These are phyloP conservation scores for Listronotus oregonensis DNA, from an alignment of 1,140 invertebrate species.

Conservation along the genomic window DNA sequence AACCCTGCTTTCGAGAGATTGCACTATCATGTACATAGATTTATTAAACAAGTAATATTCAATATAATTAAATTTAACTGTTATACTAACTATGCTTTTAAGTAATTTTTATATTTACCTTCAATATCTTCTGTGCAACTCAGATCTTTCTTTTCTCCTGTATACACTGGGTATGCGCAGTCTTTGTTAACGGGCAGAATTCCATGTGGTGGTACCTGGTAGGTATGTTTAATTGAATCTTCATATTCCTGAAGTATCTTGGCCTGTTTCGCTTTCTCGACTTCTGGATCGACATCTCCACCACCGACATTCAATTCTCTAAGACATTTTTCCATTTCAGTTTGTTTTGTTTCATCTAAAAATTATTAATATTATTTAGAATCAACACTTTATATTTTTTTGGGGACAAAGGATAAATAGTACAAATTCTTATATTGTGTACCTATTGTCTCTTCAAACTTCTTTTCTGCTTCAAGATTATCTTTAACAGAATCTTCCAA, in stretches of 20 bases:
- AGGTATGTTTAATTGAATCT: slow-evolving; percentile 41
- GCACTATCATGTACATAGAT: too few relatives aligned
- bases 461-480: slow-evolving; percentile 43
- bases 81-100: too few relatives aligned
- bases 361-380: not conserved
- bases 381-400: too few relatives aligned
- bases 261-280: slow-evolving; percentile 20
- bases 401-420: too few relatives aligned
- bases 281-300: slow-evolving; percentile 31
- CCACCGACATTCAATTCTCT: slow-evolving; percentile 52
- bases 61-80: too few relatives aligned
- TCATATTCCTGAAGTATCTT: slow-evolving; percentile 48
- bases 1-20: too few relatives aligned
- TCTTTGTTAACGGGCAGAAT: slow-evolving; percentile 45
- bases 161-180: slow-evolving; percentile 46
- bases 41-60: too few relatives aligned
- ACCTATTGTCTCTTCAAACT: slow-evolving; percentile 50
- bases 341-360: slow-evolving; percentile 52
- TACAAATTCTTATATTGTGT: slow-evolving; percentile 8
- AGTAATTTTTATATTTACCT: slow-evolving; percentile 16
- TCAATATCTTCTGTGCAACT: slow-evolving; percentile 43
- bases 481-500: slow-evolving; percentile 54
- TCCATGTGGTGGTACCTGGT: slow-evolving; percentile 46
- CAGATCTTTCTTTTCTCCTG: slow-evolving; percentile 43
- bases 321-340: slow-evolving; percentile 59